Base-by-base conservation (phyloP, 2,113 vertebrate genomes). In the Oplegnathus fasciatus region DNA sequence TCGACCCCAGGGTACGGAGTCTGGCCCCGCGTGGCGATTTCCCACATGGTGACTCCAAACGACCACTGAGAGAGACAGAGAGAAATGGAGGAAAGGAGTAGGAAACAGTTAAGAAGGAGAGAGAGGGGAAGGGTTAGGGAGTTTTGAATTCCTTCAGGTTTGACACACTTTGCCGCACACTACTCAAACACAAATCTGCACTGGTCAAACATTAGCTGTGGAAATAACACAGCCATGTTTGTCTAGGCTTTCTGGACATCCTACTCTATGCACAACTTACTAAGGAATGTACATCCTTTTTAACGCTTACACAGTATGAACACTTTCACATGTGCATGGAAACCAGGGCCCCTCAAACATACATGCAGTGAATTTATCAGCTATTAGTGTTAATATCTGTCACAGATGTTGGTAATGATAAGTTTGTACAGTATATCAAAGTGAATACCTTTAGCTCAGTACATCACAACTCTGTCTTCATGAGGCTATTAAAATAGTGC, bases 41-140 rank as follows among this genome's bases (percentile, higher is more conserved):
- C 97, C 97, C 97, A 98, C 97, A 98, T 98, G 3, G 97, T 98
- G 86, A 98, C 97, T 0, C 97, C 97, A 24, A 98, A 98, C 0
- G 97, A 98, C 97, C 97, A 98, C 97, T 98, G 87, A 78, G 28
- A 37, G 40, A 44, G 46, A 50, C 28, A 17, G 13, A 46, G 5
- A 65, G 64, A 76, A 61, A 50, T 6, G 5, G 28, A 52, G 22
- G 9, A 1, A 17, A 9, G 9, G 11, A 44, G 62, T 20, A 54
- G 6, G 18, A 8, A 42, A 50, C 1, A 15, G 18, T 14, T 24
- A n/a, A 73, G 55, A 48, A n/a, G 18, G 60, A 37, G 6, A 32
- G 77, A 68, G 50, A 54, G 26, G 52, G 42, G 4, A 66, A 58
- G 62, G 30, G 60, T 75, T 84, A 9, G 71, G 24, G 28, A n/a